phyloP scores from a whole-genome alignment of 2,113 vertebrate genomes.

The human (Homo sapiens) region GRCh38 chrX:123049501-123050000 shows the following conservation, averaged over 20 bases:
- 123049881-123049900: neutral
- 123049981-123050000: neutral
- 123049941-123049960: neutral
- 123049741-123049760: neutral
- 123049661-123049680: neutral
- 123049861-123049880: neutral
- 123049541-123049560: neutral
- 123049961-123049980: constrained; percentile 3
- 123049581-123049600: neutral
- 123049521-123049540: neutral
- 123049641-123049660: neutral
- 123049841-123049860: neutral
- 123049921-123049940: neutral
- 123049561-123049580: neutral
- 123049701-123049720: constrained; percentile 33
- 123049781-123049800: neutral
- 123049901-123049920: neutral
- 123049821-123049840: neutral
- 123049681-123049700: neutral
- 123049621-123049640: neutral
- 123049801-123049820: neutral
- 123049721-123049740: neutral
- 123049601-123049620: neutral
- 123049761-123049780: neutral
- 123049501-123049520: neutral